These are phyloP conservation scores for Schizopygopsis malacanthus DNA, from an alignment of 2,797 vertebrate species.

Conservation along the genomic window DNA sequence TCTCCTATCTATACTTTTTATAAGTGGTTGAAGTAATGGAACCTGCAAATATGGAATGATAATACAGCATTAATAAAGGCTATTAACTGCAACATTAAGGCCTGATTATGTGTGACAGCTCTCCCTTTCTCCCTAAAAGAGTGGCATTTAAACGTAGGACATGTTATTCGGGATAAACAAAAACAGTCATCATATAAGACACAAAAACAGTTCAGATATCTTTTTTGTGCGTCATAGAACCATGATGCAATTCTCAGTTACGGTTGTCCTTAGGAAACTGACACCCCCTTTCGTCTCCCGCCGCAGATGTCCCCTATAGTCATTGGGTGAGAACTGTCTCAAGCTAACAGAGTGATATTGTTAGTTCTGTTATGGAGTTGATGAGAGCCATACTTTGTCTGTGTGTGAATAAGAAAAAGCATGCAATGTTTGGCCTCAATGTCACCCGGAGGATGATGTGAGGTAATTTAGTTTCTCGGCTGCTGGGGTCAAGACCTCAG, in stretches of 20 bases:
- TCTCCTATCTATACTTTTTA: neutral
- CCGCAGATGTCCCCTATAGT: constrained; percentile 46
- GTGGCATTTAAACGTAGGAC: neutral
- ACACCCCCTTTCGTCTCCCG: constrained; percentile 8
- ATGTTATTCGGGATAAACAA: constrained; percentile 6
- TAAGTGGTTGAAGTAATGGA: neutral
- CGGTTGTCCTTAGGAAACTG: constrained; percentile 10
- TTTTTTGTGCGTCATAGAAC: neutral
- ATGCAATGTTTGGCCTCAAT: constrained; percentile 34
- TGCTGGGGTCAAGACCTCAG: constrained; percentile 30
- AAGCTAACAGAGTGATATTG: constrained; percentile 50
- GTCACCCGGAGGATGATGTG: constrained; percentile 39
- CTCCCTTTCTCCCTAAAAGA: neutral
- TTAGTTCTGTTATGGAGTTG: constrained; percentile 31
- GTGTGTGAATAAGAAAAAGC: constrained; percentile 23
- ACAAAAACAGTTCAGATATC: neutral
- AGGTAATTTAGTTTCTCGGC: constrained; percentile 25
- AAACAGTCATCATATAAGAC: constrained; percentile 6
- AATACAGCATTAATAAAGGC: constrained; percentile 50
- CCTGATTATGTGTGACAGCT: constrained; percentile 61
- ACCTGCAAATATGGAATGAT: constrained; percentile 7
- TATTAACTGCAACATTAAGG: constrained; percentile 54
- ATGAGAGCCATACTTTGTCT: constrained; percentile 42
- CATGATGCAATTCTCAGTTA: constrained; percentile 17
- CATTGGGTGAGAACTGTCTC: constrained; percentile 41